Conservation (phyloP, 64 coral and sea anemone species). For the Actinia equina region DNA sequence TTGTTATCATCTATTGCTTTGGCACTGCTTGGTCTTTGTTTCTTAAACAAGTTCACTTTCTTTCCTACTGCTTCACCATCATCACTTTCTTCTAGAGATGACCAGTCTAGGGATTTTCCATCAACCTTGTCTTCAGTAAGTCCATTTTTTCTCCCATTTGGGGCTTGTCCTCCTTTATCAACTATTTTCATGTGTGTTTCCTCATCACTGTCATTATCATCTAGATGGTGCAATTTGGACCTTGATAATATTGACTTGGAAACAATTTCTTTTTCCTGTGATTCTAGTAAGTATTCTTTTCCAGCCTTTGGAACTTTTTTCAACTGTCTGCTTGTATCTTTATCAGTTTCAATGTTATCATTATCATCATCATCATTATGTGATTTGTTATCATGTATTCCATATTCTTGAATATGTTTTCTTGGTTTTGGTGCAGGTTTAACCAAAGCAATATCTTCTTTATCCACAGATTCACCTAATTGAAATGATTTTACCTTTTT, state of each 20-base stretch:
- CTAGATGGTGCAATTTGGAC: not conserved
- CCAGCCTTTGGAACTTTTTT: not conserved
- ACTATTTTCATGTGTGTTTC: not conserved
- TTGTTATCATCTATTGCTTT: not conserved
- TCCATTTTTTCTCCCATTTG: not conserved
- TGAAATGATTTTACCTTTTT: not conserved
- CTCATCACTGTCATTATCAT: constrained; percentile 11
- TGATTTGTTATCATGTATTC: not conserved
- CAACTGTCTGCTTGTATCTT: not conserved
- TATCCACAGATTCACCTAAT: not conserved
- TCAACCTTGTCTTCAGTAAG: constrained; percentile 1
- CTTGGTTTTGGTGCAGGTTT: constrained; percentile 7
- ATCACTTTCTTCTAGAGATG: constrained; percentile 17
- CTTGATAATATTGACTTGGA: not conserved
- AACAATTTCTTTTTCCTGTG: not conserved
- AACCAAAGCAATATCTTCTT: not conserved
- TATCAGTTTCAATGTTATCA: not conserved
- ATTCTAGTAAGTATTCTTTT: not conserved
- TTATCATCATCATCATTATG: not conserved
- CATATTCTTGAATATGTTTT: not conserved
- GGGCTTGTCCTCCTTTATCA: not conserved
- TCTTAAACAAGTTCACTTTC: not conserved
- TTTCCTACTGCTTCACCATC: not conserved
- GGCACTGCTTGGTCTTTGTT: not conserved
- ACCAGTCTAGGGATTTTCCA: not conserved